Conservation (phyloP, 1,140 invertebrate species). For the Procambarus virginalis region DNA sequence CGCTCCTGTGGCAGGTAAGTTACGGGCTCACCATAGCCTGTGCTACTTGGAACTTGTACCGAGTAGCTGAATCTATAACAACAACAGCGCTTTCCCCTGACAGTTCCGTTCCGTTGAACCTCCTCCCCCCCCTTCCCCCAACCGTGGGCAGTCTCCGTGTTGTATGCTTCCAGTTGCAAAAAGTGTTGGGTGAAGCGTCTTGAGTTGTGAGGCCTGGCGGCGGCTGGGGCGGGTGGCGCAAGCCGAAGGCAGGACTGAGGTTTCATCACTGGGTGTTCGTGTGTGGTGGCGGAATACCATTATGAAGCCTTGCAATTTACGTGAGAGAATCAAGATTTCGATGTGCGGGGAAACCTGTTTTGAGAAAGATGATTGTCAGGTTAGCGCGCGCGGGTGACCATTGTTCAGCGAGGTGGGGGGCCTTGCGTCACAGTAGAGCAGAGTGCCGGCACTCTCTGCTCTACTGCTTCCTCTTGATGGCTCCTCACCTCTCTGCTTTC, state of each 20-base stretch:
- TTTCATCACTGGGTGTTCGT: not conserved
- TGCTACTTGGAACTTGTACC: too few species aligned
- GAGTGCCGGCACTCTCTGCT: not conserved
- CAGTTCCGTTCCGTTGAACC: too few species aligned
- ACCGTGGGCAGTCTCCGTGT: not conserved
- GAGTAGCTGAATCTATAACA: too few species aligned
- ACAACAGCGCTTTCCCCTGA: too few species aligned
- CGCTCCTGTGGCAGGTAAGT: too few species aligned
- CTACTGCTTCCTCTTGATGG: too few species aligned
- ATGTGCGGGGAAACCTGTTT: not conserved
- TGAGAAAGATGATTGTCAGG: not conserved
- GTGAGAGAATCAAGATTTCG: not conserved
- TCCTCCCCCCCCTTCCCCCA: too few species aligned
- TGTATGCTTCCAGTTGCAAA: not conserved
- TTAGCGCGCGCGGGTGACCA: not conserved
- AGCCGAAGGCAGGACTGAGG: not conserved
- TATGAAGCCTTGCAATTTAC: not conserved
- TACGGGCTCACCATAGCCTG: too few species aligned
- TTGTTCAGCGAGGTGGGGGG: not conserved
- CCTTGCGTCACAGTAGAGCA: not conserved
- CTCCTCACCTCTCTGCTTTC: too few species aligned
- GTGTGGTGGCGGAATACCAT: not conserved
- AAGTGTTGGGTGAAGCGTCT: not conserved
- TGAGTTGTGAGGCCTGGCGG: not conserved
- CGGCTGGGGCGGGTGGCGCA: too few species aligned